Base-by-base conservation (phyloP, 2,888 invertebrate species). In the Ligdia adustata region DNA sequence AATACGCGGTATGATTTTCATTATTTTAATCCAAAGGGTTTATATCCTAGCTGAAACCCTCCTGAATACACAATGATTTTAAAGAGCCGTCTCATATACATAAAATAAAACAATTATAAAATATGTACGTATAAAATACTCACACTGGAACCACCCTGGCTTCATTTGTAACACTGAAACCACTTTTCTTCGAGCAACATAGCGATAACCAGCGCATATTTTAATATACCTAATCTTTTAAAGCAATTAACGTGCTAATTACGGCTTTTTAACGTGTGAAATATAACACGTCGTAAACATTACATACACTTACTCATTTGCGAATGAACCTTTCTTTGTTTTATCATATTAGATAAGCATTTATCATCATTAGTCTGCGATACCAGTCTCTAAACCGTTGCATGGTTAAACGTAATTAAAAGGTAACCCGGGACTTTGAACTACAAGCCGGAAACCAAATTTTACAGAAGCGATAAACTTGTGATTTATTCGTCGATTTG, bases 121-220 rank as follows among this genome's bases (percentile, higher is more conserved):
- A n/a, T n/a, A n/a, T n/a, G n/a, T n/a, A n/a, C n/a, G n/a, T n/a
- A n/a, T n/a, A n/a, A n/a, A n/a, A n/a, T n/a, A n/a, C n/a, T n/a
- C n/a, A n/a, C n/a, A n/a, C n/a, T n/a, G n/a, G n/a, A n/a, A n/a
- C n/a, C n/a, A n/a, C n/a, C n/a, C n/a, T n/a, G n/a, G n/a, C n/a
- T n/a, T n/a, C n/a, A n/a, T n/a, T n/a, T 33, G 27, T 31, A 14
- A 49, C 28, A 47, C 37, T 43, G 13, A 49, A 41, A 3, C 22
- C 22, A 28, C n/a, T 44, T 44, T 53, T 29, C 32, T 7, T n/a
- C 22, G 24, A 22, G 55, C 68, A 68, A 50, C 57, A 70, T 34
- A 64, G 46, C 14, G 57, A 60, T 9, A 55, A 54, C 66, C 62
- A 71, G 55, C 54, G 60, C 69, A 71, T 71, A 22, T 43, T 52